Conservation (phyloP, 2,797 vertebrate genomes). For the Limnodromus scolopaceus region DNA sequence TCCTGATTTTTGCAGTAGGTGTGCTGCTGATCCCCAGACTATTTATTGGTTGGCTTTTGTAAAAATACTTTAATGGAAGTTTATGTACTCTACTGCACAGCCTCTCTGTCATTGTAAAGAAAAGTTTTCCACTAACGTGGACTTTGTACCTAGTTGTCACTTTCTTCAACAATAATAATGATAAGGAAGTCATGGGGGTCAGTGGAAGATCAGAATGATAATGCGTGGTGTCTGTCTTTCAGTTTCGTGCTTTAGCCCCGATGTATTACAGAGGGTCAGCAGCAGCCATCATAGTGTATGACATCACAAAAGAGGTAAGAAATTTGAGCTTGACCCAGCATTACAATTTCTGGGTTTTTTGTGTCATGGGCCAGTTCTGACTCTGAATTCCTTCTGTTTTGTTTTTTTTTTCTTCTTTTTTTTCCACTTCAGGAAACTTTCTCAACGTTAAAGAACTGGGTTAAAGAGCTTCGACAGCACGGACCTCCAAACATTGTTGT, state of each 20-base stretch:
- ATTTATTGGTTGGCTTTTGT: not conserved
- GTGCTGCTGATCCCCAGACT: not conserved
- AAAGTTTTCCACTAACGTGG: not conserved
- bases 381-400: not conserved
- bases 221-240: constrained; percentile 1
- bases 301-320: constrained; percentile 98
- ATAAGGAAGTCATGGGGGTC: not conserved
- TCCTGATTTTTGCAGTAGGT: not conserved
- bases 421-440: constrained; percentile 88
- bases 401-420: not conserved
- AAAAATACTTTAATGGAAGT: not conserved
- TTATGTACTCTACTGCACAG: not conserved
- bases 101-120: not conserved
- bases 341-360: not conserved
- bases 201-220: not conserved
- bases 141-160: not conserved
- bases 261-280: constrained; percentile 99
- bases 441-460: constrained; percentile 97
- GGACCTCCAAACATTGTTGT: constrained; percentile 98
- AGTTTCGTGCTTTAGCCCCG: constrained; percentile 97
- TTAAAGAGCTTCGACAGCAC: constrained; percentile 96
- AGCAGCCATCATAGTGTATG: constrained; percentile 96
- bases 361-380: not conserved
- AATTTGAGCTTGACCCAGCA: not conserved
- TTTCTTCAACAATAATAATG: not conserved